phyloP scores from a whole-genome alignment of 2,797 vertebrate genomes.

The Channa striata region DNA sequence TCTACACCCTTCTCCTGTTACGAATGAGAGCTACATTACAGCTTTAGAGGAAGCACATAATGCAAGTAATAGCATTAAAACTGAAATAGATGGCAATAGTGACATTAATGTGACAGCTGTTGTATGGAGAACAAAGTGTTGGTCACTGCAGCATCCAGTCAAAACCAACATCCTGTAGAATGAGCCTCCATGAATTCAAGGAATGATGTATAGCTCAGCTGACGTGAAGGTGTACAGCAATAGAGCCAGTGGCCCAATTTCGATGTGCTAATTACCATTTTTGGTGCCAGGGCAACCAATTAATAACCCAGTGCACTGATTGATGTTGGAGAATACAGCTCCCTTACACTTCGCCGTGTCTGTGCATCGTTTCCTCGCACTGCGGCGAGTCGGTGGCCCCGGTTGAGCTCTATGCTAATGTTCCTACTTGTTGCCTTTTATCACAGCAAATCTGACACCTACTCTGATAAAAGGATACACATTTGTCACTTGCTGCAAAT shows the following conservation, averaged over 20 bases:
- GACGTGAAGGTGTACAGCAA: conserved; percentile 41
- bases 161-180: conserved; percentile 7
- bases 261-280: conserved; percentile 79
- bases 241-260: conserved; percentile 69
- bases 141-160: not conserved
- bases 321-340: conserved; percentile 69
- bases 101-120: not conserved
- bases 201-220: conserved; percentile 47
- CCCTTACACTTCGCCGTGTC: conserved; percentile 38
- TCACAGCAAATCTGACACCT: conserved; percentile 56
- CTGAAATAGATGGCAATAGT: conserved; percentile 23
- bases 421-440: conserved; percentile 51
- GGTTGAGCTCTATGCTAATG: conserved; percentile 56
- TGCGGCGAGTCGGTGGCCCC: conserved; percentile 17
- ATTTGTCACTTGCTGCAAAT: conserved; percentile 52
- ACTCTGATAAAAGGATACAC: conserved; percentile 50
- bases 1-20: conserved; percentile 4
- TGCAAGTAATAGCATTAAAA: conserved; percentile 11
- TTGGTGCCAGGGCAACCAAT: conserved; percentile 69
- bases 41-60: conserved; percentile 21
- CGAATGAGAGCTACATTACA: conserved; percentile 8
- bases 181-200: conserved; percentile 4
- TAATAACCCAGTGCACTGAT: conserved; percentile 77
- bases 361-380: conserved; percentile 52
- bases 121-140: conserved; percentile 10